Evolutionary conservation across 2,888 invertebrate species (phyloP), one percentile per base, ranked within the genome.

Genomic region (Dione juno): DNA sequence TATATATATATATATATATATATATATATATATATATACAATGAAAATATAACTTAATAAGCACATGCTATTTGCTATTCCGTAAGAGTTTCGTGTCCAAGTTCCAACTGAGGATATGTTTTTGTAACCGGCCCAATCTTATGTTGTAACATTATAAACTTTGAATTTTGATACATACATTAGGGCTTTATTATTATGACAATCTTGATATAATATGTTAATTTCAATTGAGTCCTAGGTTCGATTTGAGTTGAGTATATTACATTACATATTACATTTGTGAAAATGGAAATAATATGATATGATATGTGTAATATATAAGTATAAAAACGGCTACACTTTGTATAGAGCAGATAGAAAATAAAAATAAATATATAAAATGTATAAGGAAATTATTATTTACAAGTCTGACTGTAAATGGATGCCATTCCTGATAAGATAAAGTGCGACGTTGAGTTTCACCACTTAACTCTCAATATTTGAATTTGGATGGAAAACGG

Each of bases 81-180:
- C 68, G 69, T 66, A 66, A 72, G 37, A 69, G 63, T 66, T 69
- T 69, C 69, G 69, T 67, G 57, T 67, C 19, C 19, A 19, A 19
- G 50, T 50, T 28, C 66, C 43, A 61, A 69, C 54, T 54, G 66
- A 72, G 72, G 72, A 72, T 70, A 69, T 69, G 67, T 69, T 69
- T 69, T 45, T 72, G 72, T 69, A 72, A 72, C 63, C 63, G 68
- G 63, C 63, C 53, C 54, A 66, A 70, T 41, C 64, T n/a, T 66
- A 53, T 63, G 69, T 69, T 72, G 69, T 63, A 61, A 69, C 58
- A 67, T 64, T 69, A 63, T 72, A 63, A 14, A 54, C 7, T 48
- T 14, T 1, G 35, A 64, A 50, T 64, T 40, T 45, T 64, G 50
- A 9, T 19, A 37, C 14, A 43, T 13, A 1, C 13, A 64, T 59